Evolutionary conservation across 2,888 invertebrate genomes (phyloP).

Genomic region (Aphodius sticticus): DNA sequence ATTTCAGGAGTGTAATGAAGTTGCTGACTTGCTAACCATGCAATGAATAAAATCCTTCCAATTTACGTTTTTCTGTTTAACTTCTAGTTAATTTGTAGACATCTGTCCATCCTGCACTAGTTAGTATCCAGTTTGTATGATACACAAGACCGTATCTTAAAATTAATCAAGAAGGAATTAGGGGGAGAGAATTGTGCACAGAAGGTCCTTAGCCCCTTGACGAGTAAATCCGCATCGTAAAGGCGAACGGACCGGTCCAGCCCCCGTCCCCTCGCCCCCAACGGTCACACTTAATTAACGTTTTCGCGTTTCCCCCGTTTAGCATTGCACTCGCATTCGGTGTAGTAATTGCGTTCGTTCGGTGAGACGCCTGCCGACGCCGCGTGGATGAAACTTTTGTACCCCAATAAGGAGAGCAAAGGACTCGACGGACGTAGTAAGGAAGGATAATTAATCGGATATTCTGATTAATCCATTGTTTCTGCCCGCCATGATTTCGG

Average conservation of each 20-base stretch:
- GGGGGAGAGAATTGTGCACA: slow-evolving; percentile 18
- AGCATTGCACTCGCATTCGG: slow-evolving; percentile 17
- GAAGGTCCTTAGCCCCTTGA: not conserved
- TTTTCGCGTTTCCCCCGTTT: slow-evolving; percentile 20
- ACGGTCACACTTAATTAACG: slow-evolving; percentile 24
- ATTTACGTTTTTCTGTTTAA: too few species aligned
- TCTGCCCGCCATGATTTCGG: not conserved
- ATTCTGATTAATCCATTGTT: slow-evolving; percentile 4
- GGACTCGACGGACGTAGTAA: not conserved
- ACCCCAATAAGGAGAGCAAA: not conserved
- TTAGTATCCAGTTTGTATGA: slow-evolving; percentile 17
- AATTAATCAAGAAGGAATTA: slow-evolving; percentile 25
- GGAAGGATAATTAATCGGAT: not conserved
- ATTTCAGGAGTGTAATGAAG: too few species aligned
- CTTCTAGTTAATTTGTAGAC: not conserved
- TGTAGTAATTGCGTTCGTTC: slow-evolving; percentile 16
- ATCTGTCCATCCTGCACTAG: not conserved
- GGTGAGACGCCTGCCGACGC: not conserved
- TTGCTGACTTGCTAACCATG: too few species aligned
- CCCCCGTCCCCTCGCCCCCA: not conserved
- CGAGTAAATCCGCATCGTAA: not conserved
- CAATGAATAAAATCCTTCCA: too few species aligned
- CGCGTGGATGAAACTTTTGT: not conserved
- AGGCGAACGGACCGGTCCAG: not conserved
- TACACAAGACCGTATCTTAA: slow-evolving; percentile 24